These are phyloP conservation scores for Reticulitermes speratus DNA, from an alignment of 1,140 invertebrate species.

Conservation along the genomic window DNA sequence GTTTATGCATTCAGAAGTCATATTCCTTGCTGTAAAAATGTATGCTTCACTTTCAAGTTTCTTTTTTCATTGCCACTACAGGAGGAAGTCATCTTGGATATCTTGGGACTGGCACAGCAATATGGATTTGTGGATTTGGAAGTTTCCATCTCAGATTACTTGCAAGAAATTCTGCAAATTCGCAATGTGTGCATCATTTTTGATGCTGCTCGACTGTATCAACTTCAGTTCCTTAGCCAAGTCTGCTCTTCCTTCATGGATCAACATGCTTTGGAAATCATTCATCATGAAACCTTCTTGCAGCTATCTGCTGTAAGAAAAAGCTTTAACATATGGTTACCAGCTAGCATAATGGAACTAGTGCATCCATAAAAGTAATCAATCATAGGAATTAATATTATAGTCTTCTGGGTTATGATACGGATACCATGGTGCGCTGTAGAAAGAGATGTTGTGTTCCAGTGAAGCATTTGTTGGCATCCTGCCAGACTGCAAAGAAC, in stretches of 20 bases:
- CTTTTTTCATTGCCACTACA: constrained; percentile 41
- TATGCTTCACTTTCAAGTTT: too few species aligned
- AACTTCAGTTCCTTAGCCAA: constrained; percentile 59
- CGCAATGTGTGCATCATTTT: constrained; percentile 92
- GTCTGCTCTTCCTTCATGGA: constrained; percentile 79
- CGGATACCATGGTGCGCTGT: too few species aligned
- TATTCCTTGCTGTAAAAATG: too few species aligned
- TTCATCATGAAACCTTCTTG: constrained; percentile 81
- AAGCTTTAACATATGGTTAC: neutral
- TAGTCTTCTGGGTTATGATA: too few species aligned
- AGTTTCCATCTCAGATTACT: constrained; percentile 86
- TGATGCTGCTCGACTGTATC: constrained; percentile 81
- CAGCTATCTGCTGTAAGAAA: constrained; percentile 75
- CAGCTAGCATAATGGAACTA: neutral
- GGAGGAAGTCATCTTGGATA: constrained; percentile 85
- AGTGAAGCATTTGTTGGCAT: too few species aligned
- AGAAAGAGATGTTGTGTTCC: too few species aligned
- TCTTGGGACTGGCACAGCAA: constrained; percentile 85
- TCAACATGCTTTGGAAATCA: constrained; percentile 78
- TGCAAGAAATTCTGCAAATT: constrained; percentile 82
- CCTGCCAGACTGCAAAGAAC: too few species aligned
- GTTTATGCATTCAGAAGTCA: too few species aligned
- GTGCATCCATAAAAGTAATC: too few species aligned
- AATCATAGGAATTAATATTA: too few species aligned
- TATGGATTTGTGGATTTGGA: constrained; percentile 94